Base-by-base conservation (phyloP, 1,140 invertebrate species). In the Apocrypta bakeri region DNA sequence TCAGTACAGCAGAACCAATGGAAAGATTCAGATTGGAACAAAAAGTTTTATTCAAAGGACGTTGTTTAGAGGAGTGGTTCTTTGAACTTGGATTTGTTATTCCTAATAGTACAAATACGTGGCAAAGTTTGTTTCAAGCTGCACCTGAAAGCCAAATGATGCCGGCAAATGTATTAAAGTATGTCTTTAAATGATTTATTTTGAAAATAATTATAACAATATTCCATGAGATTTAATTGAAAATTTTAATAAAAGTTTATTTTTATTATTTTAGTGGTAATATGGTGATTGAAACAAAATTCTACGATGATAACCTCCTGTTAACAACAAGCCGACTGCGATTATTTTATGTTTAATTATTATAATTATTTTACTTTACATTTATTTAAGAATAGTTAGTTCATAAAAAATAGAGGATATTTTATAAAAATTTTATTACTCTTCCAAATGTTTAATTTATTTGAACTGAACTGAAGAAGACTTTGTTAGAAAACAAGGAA, bases 81-180 rank as follows among this genome's bases (percentile, higher is more conserved):
- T 99, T 99, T 92, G 98, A 99, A 90, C 99, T 99, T 95, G 99
- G 99, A 63, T 99, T 98, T 92, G 98, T 99, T 1, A 99, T 99
- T 88, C 97, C 98, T 25, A 98, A 98, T 87, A 99, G 98, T 25
- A 99, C 98, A 66, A 99, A 99, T 92, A 99, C 98, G 6, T 99
- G 99, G 99, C 98, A 99, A 91, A 98, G 97, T 81, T 93, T 98
- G 25, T 99, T 99, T 86, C 98, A 99, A 93, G 98, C 99, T 56
- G 99, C 99, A 0, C 98, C 99, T 3, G 98, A 99, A 92, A 98
- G 97, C 83, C 98, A 99, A 93, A 99, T 99, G 98, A 99, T 99
- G 97, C 98, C 99, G 64, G 98, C 98, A 1, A 98, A 97, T 92
- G 95, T 99, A 84, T 93, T 99, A 85, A 99, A 98, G 96, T 97